Evolutionary conservation across 2,888 invertebrate genomes (phyloP), one percentile per base, ranked within the genome.

Genomic region (Mesorhabditis spiculigera): DNA sequence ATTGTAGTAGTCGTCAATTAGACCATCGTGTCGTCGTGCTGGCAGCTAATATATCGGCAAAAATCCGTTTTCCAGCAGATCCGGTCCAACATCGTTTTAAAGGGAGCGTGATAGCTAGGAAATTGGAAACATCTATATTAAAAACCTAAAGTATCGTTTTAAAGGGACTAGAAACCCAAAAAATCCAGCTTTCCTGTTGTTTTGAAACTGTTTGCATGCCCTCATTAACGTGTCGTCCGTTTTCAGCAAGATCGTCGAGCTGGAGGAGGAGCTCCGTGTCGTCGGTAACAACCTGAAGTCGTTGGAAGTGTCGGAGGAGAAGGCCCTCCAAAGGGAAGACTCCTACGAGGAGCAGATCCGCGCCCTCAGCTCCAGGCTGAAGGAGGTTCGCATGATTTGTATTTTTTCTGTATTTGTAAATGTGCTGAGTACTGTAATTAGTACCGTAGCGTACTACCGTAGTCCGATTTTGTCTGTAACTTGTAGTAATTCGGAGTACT

Each of bases 251-350:
- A 97, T 98, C 90, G 94, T 96, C 89, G 97, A 98, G 90, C 93
- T 98, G 90, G 98, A 98, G 89, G 98, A 98, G 89, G 97, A 98
- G 89, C 91, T 98, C 89, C 94, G 96, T 88, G 97, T 98, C 87
- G 97, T 98, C 89, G 97, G 97, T 88, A 98, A 98, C 92, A 98
- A 98, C 91, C 91, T 98, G 90, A 98, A 98, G 90, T 98, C 97
- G 88, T 93, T 98, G 88, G 98, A 98, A 91, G 96, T 98, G 88
- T 95, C 94, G 87, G 96, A 97, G 90, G 95, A 96, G 90, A 97
- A 95, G 94, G 94, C 95, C 86, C 93, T 94, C 87, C 92, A 93
- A 90, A 92, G 94, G 89, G 95, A 95, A 90, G 95, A 95, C 89
- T 91, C 92, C 83, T 93, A 92, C 90, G 92, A 93, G 88, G 91